Percentiles rank a stretch among this genome's conserved stretches.
Evolutionary conservation across 2,113 vertebrate species (phyloP).

Genomic region (Jacana jacana): DNA sequence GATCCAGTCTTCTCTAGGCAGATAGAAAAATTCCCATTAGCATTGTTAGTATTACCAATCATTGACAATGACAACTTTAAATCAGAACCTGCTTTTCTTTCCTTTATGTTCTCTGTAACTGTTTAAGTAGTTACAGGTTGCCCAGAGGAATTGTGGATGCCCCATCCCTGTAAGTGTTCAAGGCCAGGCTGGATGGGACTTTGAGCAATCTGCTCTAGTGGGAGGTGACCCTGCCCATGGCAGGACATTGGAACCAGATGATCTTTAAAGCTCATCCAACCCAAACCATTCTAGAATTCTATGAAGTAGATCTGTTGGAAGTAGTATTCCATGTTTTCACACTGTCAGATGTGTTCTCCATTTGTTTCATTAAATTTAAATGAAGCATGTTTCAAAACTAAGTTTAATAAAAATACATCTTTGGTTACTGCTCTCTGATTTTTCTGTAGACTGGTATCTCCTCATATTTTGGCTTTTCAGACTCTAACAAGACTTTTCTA

Average conservation of each 20-base stretch:
- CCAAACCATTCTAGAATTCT: no score
- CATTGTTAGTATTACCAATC: background rate
- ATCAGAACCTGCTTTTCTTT: background rate
- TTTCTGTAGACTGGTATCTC: background rate
- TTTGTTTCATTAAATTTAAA: constrained; percentile 9
- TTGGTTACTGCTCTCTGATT: background rate
- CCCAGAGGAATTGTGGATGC: no score
- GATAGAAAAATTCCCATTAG: background rate
- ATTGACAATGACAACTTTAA: background rate
- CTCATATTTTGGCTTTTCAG: background rate
- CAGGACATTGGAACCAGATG: no score
- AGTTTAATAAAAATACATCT: background rate
- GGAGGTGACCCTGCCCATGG: no score
- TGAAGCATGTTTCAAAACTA: background rate
- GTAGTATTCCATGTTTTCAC: background rate
- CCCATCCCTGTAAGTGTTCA: no score
- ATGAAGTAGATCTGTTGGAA: background rate
- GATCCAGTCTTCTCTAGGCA: background rate
- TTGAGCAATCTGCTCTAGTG: no score
- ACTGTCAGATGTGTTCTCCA: background rate
- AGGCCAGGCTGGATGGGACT: no score
- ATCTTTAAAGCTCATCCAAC: no score
- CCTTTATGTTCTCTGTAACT: background rate
- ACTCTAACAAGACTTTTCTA: background rate
- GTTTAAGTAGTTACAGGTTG: background rate